phyloP scores from a whole-genome alignment of 2,113 vertebrate species.

The Climacteris rufus region DNA sequence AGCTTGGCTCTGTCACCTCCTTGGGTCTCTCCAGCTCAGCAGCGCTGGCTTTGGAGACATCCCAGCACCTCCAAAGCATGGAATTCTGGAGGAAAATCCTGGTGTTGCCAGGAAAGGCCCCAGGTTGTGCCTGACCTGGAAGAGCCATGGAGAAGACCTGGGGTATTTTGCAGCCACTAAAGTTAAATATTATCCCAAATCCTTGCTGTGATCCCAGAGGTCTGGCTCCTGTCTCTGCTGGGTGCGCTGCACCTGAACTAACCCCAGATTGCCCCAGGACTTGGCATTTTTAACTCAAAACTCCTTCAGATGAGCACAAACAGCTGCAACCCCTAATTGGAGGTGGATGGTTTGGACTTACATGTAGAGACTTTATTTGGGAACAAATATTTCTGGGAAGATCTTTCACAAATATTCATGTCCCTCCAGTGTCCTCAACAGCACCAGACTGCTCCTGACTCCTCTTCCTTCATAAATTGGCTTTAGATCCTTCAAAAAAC shows the following conservation, averaged over 20 bases:
- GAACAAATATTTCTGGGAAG: not conserved
- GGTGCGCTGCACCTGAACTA: not conserved
- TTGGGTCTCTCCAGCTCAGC: not conserved
- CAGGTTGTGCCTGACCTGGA: not conserved
- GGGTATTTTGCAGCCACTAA: fast-evolving
- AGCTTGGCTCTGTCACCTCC: not conserved
- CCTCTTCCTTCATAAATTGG: not conserved
- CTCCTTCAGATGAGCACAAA: not conserved
- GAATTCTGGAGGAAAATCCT: not conserved
- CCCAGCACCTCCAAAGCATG: not conserved
- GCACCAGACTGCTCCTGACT: not conserved
- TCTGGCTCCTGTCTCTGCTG: not conserved
- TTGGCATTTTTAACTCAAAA: not conserved
- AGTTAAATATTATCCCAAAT: not conserved
- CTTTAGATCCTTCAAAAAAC: not conserved
- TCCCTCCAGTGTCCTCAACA: not conserved
- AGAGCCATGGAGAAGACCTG: not conserved
- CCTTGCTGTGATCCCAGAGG: not conserved
- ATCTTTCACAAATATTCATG: not conserved
- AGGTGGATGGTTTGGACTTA: not conserved
- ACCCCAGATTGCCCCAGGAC: not conserved
- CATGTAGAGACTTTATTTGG: not conserved
- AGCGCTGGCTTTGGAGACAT: not conserved
- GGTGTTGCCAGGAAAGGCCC: not conserved
- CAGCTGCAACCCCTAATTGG: not conserved